Evolutionary conservation across 2,797 vertebrate genomes (phyloP), one percentile per base, ranked within the genome.

Genomic region (Tenualosa ilisha): DNA sequence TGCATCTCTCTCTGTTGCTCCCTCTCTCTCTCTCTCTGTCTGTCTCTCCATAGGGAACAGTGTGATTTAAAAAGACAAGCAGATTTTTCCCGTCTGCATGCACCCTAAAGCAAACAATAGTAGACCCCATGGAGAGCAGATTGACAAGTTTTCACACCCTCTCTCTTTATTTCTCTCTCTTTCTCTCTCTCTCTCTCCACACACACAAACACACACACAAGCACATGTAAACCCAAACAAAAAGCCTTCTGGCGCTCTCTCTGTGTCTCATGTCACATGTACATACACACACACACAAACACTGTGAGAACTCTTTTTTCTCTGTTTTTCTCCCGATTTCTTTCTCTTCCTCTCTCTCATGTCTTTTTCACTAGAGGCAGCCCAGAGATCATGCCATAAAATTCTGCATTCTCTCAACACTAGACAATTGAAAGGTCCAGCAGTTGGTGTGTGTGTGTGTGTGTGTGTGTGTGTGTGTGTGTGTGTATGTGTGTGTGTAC

Each of bases 31-130:
- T 83, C 88, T 63, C 59, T 26, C 53, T 85, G 85, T 89, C 89
- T 89, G 87, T 87, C 84, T 89, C 88, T 89, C 91, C 91, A 91
- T 88, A 68, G 68, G 90, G 89, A 92, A 84, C 86, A 88, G 89
- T 89, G 61, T 87, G 88, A 89, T 94, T 93, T 95, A 95, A 94
- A 94, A 94, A 95, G 90, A 93, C 91, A 93, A 91, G 92, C 93
- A 91, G 92, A 92, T 90, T 92, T 89, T 90, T 91, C 89, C 85
- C 81, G 22, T 90, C 86, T 81, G 81, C 84, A 49, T 81, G 83
- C 83, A 56, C 59, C 86, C 84, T 84, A 81, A 90, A 86, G 86
- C 82, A 91, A 92, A 96, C 94, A 96, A 95, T 94, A 93, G 93
- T 83, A 84, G 84, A 91, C 89, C 92, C 88, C 90, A 85, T 88